phyloP scores from a whole-genome alignment of 1,140 invertebrate species.

The Eulimnadia texana region DNA sequence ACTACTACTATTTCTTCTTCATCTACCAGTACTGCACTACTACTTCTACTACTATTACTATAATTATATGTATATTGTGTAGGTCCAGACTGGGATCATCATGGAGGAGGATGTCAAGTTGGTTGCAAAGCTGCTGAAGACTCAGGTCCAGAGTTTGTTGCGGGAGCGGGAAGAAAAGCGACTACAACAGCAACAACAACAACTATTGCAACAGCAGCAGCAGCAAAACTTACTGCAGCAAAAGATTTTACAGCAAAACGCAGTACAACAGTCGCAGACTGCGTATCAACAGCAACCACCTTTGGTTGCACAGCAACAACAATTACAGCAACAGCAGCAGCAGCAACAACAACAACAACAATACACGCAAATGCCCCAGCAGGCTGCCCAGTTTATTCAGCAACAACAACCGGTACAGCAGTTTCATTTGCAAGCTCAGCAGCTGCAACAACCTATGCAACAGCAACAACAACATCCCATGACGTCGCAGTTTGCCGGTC shows the following conservation, averaged over 20 bases:
- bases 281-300: constrained; percentile 12
- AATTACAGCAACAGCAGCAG: neutral
- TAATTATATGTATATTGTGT: neutral
- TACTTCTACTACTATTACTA: too few species aligned
- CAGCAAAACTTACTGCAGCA: neutral
- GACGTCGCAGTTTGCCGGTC: neutral
- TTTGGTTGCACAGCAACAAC: neutral
- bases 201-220: neutral
- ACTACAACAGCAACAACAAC: neutral
- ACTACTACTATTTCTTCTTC: too few species aligned
- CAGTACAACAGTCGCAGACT: neutral
- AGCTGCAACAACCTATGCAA: neutral
- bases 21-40: too few species aligned
- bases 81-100: constrained; percentile 71
- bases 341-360: neutral
- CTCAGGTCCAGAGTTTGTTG: constrained; percentile 50
- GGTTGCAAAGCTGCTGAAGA: constrained; percentile 73
- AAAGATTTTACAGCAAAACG: neutral
- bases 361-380: neutral
- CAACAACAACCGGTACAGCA: neutral
- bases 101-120: constrained; percentile 79
- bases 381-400: neutral
- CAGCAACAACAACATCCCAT: neutral
- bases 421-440: neutral
- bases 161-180: constrained; percentile 41